Evolutionary conservation across 2,797 vertebrate species (phyloP).

Genomic region (Premnoplex brunnescens): DNA sequence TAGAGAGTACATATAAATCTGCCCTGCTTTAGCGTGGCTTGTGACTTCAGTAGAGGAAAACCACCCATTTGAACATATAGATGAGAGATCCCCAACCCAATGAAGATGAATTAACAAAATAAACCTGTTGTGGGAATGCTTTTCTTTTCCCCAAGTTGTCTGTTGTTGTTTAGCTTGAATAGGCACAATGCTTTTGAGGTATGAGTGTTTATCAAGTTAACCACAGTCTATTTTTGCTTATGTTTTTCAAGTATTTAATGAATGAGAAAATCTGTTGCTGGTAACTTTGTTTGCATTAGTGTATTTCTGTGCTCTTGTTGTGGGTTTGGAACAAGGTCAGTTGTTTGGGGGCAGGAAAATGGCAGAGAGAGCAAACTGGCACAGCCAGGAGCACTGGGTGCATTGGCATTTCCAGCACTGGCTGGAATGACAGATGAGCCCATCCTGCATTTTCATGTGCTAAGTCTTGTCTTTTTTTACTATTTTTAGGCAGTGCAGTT

Average conservation of each 20-base stretch:
- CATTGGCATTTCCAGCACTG: not conserved
- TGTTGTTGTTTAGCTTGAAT: conserved; percentile 43
- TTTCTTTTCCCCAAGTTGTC: not conserved
- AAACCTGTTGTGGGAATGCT: not conserved
- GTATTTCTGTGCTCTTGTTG: not conserved
- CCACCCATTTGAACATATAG: not conserved
- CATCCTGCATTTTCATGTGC: not conserved
- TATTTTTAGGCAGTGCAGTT: not conserved
- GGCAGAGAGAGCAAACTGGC: not conserved
- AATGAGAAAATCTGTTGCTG: not conserved
- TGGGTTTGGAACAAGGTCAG: not conserved
- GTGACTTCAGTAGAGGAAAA: not conserved
- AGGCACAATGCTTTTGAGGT: conserved; percentile 7
- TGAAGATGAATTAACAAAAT: not conserved
- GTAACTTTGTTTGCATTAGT: not conserved
- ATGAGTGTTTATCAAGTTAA: conserved; percentile 25
- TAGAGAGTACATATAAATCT: not conserved
- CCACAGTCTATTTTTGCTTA: not conserved
- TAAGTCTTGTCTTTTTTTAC: not conserved
- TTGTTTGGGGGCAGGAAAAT: not conserved
- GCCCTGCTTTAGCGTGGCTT: not conserved
- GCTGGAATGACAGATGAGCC: not conserved
- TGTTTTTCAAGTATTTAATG: not conserved
- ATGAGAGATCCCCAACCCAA: not conserved
- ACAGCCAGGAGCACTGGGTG: too few relatives aligned